Conservation (phyloP, 2,113 vertebrate species). For the Meleagris gallopavo region DNA sequence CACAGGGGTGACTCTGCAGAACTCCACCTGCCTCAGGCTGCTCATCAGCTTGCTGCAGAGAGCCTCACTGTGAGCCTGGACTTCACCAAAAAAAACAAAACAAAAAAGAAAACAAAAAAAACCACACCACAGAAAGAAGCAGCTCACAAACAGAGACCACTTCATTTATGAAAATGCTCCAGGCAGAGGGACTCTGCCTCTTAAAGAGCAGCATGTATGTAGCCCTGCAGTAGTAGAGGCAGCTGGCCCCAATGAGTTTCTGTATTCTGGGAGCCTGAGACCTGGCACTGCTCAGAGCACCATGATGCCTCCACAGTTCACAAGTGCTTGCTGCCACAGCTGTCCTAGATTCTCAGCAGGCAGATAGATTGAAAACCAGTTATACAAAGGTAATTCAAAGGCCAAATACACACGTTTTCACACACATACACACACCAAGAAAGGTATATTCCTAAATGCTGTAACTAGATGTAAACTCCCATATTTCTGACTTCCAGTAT, state of each 20-base stretch:
- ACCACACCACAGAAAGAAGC: not conserved
- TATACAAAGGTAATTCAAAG: not conserved
- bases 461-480: not conserved
- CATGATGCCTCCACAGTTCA: fast-evolving
- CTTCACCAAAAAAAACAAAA: not conserved
- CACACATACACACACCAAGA: not conserved
- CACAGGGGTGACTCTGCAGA: not conserved
- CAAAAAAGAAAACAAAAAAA: not conserved
- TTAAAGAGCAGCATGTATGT: not conserved
- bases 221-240: not conserved
- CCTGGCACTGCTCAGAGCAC: not conserved
- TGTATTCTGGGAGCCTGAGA: not conserved
- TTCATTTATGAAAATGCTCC: not conserved
- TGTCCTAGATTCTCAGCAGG: not conserved
- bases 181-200: not conserved
- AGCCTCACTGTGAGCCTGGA: not conserved
- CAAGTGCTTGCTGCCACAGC: not conserved
- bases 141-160: not conserved
- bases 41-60: not conserved
- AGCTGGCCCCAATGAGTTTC: fast-evolving
- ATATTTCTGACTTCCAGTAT: not conserved
- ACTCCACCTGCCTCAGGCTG: not conserved
- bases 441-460: not conserved
- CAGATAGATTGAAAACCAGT: not conserved
- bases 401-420: not conserved